These are phyloP conservation scores for Platysternon megacephalum DNA, from an alignment of 2,113 vertebrate genomes.

Conservation along the genomic window DNA sequence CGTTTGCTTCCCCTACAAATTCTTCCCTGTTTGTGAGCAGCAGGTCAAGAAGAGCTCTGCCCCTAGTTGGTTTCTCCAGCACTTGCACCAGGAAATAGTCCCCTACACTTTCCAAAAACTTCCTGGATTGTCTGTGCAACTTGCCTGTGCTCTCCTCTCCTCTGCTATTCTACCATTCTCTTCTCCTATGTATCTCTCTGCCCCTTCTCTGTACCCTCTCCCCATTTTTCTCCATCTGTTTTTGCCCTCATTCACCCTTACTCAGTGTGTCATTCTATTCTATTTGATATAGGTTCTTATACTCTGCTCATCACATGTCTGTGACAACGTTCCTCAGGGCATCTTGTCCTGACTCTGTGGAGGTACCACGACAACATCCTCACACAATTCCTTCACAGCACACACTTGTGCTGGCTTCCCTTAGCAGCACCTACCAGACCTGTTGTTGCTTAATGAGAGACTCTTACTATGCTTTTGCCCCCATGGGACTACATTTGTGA, in stretches of 20 bases:
- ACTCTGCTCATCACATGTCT: neutral
- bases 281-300: neutral
- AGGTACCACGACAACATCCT: neutral
- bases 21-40: too few relatives aligned
- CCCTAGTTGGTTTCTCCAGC: too few relatives aligned
- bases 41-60: too few relatives aligned
- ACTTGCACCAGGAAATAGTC: too few relatives aligned
- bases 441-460: neutral
- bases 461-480: slow-evolving; percentile 28
- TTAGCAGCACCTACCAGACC: neutral
- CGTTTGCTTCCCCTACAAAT: too few relatives aligned
- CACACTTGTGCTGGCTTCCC: neutral
- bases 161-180: too few relatives aligned
- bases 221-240: neutral
- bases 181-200: neutral
- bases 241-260: neutral
- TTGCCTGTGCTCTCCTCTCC: too few relatives aligned
- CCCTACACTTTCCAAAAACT: too few relatives aligned
- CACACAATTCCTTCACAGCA: neutral
- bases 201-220: neutral
- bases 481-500: neutral
- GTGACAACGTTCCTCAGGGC: neutral
- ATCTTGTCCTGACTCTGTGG: rapidly evolving
- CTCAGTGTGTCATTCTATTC: neutral
- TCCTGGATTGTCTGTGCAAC: too few relatives aligned